A percentile compares a stretch with the other conserved stretches of the same genome.
phyloP scores from a whole-genome alignment of 2,888 invertebrate genomes.

The Drosophila sordidapex region DNA sequence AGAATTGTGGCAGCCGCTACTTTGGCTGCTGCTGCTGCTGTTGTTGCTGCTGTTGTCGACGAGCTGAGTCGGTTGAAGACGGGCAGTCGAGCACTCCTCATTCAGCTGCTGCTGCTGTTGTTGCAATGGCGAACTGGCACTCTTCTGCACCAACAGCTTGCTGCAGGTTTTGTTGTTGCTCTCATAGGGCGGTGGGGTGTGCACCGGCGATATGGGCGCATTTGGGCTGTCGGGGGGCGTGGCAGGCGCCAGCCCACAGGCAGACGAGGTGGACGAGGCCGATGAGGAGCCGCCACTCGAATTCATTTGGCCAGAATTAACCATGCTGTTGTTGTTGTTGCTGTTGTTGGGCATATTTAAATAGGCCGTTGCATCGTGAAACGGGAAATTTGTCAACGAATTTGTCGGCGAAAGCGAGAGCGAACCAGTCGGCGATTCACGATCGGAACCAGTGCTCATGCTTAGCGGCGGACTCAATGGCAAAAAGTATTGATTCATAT shows the following conservation, averaged over 20 bases:
- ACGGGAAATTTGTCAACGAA: slow-evolving; percentile 84
- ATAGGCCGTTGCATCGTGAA: slow-evolving; percentile 78
- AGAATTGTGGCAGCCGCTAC: slow-evolving; percentile 9
- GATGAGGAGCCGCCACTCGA: slow-evolving; percentile 31
- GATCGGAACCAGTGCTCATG: slow-evolving; percentile 86
- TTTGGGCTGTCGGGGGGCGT: slow-evolving; percentile 84
- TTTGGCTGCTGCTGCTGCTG: background rate
- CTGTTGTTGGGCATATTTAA: slow-evolving; percentile 35
- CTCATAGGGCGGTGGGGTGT: slow-evolving; percentile 82
- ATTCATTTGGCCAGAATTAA: background rate
- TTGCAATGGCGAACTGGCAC: slow-evolving; percentile 71
- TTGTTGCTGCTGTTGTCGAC: slow-evolving; percentile 73
- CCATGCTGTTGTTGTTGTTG: background rate
- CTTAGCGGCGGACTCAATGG: slow-evolving; percentile 86
- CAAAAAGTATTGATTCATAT: slow-evolving; percentile 85
- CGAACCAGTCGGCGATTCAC: slow-evolving; percentile 85
- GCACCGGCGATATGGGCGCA: slow-evolving; percentile 83
- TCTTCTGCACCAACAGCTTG: slow-evolving; percentile 80
- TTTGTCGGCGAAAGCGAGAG: slow-evolving; percentile 85
- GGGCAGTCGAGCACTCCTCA: slow-evolving; percentile 88
- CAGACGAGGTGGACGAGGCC: slow-evolving; percentile 64
- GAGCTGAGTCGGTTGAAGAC: slow-evolving; percentile 91
- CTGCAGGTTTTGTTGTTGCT: slow-evolving; percentile 12
- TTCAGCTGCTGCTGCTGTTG: slow-evolving; percentile 46
- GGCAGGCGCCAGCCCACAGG: slow-evolving; percentile 63